These are phyloP conservation scores for Pinctada fucata DNA, from an alignment of 2,888 invertebrate species.

Conservation along the genomic window DNA sequence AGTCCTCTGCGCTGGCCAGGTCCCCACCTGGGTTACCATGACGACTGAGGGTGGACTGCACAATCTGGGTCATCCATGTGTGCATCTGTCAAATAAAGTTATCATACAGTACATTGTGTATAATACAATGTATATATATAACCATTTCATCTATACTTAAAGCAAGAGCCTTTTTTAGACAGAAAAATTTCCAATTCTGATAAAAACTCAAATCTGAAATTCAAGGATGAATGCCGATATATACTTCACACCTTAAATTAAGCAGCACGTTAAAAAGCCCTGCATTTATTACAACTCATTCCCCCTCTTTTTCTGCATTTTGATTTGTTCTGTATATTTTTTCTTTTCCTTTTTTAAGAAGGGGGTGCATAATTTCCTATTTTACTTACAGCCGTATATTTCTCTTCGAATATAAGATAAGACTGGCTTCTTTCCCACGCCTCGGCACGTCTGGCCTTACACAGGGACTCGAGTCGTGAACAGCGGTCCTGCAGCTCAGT, in stretches of 20 bases:
- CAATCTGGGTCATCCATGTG: constrained; percentile 86
- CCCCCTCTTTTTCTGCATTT: too few relatives aligned
- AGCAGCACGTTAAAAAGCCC: too few relatives aligned
- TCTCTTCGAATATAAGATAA: constrained; percentile 83
- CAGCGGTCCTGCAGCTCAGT: constrained; percentile 87
- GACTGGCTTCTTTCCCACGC: constrained; percentile 84
- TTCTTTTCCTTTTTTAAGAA: too few relatives aligned
- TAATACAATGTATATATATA: neutral
- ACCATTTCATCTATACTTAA: too few relatives aligned
- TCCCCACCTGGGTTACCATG: constrained; percentile 85
- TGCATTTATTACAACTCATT: too few relatives aligned
- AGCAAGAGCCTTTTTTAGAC: too few relatives aligned
- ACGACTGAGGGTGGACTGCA: constrained; percentile 85
- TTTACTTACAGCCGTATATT: constrained; percentile 81
- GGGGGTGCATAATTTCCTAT: too few relatives aligned
- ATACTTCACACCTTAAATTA: too few relatives aligned
- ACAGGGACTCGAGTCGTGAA: constrained; percentile 72
- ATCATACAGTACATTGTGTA: neutral
- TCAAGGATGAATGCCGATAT: too few relatives aligned
- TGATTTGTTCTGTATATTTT: too few relatives aligned
- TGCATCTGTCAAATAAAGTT: constrained; percentile 78
- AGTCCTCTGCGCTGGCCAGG: constrained; percentile 82
- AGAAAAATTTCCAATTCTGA: too few relatives aligned
- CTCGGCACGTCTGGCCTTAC: constrained; percentile 74
- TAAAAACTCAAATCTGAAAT: too few relatives aligned